Evolutionary conservation across 1,140 invertebrate species (phyloP).

Genomic region (Brachionus sp.): DNA sequence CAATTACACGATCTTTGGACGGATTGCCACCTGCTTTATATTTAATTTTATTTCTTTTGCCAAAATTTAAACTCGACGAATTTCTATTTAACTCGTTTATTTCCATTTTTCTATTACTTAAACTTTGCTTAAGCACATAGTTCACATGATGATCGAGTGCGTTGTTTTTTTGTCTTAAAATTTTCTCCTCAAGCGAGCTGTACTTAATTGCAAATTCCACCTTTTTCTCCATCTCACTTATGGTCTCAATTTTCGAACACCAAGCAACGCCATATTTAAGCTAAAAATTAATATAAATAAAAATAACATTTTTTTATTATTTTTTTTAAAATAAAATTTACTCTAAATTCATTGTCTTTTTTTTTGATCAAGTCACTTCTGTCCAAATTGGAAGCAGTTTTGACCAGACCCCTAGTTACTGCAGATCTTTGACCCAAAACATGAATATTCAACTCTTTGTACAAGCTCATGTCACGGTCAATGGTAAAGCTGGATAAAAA

Average conservation of each 20-base stretch:
- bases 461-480: slow-evolving; percentile 38
- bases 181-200: neutral
- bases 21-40: slow-evolving; percentile 12
- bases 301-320: neutral
- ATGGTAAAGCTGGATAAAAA: slow-evolving; percentile 9
- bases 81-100: neutral
- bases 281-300: neutral
- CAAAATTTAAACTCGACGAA: neutral
- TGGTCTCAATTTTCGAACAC: slow-evolving; percentile 29
- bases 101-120: neutral
- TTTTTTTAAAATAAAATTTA: neutral
- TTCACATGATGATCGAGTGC: slow-evolving; percentile 4
- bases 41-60: neutral
- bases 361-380: neutral
- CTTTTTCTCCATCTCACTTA: slow-evolving; percentile 37
- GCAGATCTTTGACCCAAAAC: slow-evolving; percentile 32
- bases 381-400: slow-evolving; percentile 33
- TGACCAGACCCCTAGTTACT: neutral
- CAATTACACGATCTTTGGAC: neutral
- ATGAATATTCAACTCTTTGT: slow-evolving; percentile 43
- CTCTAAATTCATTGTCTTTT: neutral
- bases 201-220: neutral
- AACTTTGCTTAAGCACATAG: slow-evolving; percentile 17
- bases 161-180: neutral
- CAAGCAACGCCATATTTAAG: neutral